Evolutionary conservation across 2,888 invertebrate species (phyloP), one percentile per base, ranked within the genome.

Genomic region (Archips xylosteana): DNA sequence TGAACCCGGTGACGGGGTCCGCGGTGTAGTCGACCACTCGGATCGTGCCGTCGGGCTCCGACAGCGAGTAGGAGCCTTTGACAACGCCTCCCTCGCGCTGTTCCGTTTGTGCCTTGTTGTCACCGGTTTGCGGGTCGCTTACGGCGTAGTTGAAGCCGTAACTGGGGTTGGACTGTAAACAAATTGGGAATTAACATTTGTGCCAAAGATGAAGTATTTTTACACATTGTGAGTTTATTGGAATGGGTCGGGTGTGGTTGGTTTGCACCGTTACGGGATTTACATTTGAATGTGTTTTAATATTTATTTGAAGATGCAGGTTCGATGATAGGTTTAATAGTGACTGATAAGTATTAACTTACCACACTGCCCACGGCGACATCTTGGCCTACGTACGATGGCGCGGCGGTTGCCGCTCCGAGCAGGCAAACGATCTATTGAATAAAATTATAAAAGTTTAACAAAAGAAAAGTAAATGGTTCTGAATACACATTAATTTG

Each of bases 81-180:
- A 95, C 94, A 67, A 89, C 81, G 76, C 88, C 94, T 15, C 94
- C 94, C 59, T 91, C 91, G 64, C 95, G 90, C 15, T 87, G 80
- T 78, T 95, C 95, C 2, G 84, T 83, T 77, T 95, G 95, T 9
- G 91, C 87, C 76, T 95, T 95, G 77, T 91, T 85, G 85, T 94
- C 95, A 73, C 94, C 95, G 34, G 94, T 94, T 72, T 83, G 75
- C 2, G 94, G 93, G 78, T 95, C 95, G 80, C 85, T 91, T 23
- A 95, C 94, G 42, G 92, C 93, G 80, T 95, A 95, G 85, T 94
- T 92, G 84, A 94, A 95, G 75, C 88, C 89, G 82, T 94, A 95
- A 69, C 87, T 88, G 15, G 94, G 94, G 75, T 89, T 81, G 57
- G 90, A 85, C 94, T 94, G 87, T 0, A 78, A 54, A 23, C 8